Percentiles rank a stretch among this genome's conserved stretches.
phyloP scores from a whole-genome alignment of 1,140 invertebrate genomes.

The Eumeta japonica region DNA sequence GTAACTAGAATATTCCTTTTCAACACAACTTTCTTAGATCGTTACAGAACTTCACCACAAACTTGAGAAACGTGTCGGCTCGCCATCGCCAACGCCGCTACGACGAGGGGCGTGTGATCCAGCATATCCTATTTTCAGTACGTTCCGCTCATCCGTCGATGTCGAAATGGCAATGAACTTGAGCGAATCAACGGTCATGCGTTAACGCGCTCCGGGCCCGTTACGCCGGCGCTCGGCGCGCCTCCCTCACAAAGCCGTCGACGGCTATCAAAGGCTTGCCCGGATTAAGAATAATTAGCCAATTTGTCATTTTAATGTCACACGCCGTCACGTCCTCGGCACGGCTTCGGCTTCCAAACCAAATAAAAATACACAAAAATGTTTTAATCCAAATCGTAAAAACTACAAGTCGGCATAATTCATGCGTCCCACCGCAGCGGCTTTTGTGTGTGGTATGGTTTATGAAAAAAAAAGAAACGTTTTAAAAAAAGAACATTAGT shows the following conservation, averaged over 20 bases:
- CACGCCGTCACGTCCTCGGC: slow-evolving; percentile 46
- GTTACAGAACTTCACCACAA: too few relatives aligned
- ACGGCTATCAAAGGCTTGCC: slow-evolving; percentile 18
- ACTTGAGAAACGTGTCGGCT: too few relatives aligned
- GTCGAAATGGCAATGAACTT: slow-evolving; percentile 18
- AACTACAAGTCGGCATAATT: slow-evolving; percentile 51
- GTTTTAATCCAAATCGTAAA: slow-evolving; percentile 55
- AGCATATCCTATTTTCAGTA: too few relatives aligned
- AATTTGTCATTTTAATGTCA: slow-evolving; percentile 57
- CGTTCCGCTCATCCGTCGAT: too few relatives aligned
- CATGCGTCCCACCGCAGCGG: slow-evolving; percentile 40
- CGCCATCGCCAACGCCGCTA: too few relatives aligned
- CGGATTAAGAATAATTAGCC: slow-evolving; percentile 55
- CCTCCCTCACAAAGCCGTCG: too few relatives aligned
- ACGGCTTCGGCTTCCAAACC: slow-evolving; percentile 22
- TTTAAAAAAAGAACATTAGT: slow-evolving; percentile 52
- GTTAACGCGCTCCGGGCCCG: slow-evolving; percentile 13
- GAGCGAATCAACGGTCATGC: slow-evolving; percentile 9
- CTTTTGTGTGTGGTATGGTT: slow-evolving; percentile 39
- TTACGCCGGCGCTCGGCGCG: slow-evolving; percentile 32
- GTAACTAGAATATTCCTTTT: too few relatives aligned
- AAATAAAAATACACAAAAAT: slow-evolving; percentile 40
- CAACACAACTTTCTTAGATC: too few relatives aligned
- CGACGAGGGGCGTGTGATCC: too few relatives aligned
- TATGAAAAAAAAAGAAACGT: slow-evolving; percentile 40